Conservation (phyloP, 1,140 invertebrate genomes). For the Formica exsecta region DNA sequence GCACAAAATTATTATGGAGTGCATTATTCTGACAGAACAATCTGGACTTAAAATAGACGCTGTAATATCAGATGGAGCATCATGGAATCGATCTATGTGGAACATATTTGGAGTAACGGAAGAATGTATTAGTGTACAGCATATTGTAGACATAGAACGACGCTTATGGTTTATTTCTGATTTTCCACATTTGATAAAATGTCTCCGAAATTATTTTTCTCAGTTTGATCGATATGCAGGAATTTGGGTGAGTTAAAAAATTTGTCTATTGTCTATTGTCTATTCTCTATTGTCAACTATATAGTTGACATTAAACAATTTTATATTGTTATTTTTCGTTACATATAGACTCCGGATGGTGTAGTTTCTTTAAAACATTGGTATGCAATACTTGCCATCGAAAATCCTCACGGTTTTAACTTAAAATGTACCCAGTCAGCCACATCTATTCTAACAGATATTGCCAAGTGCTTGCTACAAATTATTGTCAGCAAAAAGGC, state of each 20-base stretch:
- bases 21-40: slow-evolving; percentile 1
- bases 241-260: neutral
- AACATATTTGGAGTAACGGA: slow-evolving; percentile 3
- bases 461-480: too few relatives aligned
- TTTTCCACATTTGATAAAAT: slow-evolving; percentile 26
- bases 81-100: slow-evolving; percentile 20
- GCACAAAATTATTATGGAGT: slow-evolving; percentile 29
- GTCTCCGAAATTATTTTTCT: slow-evolving; percentile 16
- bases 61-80: slow-evolving; percentile 7
- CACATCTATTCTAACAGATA: too few relatives aligned
- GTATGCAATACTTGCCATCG: slow-evolving; percentile 11
- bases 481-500: too few relatives aligned
- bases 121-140: slow-evolving; percentile 26
- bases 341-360: neutral
- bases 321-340: neutral
- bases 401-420: slow-evolving; percentile 15
- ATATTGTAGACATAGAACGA: neutral
- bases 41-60: neutral
- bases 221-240: slow-evolving; percentile 20
- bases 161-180: slow-evolving; percentile 17
- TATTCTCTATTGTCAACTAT: too few relatives aligned
- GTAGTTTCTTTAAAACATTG: slow-evolving; percentile 28
- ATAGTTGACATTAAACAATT: neutral
- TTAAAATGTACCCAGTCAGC: neutral
- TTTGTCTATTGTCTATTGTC: neutral